phyloP scores from a whole-genome alignment of 2,888 invertebrate genomes.

The Agonopterix subpropinquella region DNA sequence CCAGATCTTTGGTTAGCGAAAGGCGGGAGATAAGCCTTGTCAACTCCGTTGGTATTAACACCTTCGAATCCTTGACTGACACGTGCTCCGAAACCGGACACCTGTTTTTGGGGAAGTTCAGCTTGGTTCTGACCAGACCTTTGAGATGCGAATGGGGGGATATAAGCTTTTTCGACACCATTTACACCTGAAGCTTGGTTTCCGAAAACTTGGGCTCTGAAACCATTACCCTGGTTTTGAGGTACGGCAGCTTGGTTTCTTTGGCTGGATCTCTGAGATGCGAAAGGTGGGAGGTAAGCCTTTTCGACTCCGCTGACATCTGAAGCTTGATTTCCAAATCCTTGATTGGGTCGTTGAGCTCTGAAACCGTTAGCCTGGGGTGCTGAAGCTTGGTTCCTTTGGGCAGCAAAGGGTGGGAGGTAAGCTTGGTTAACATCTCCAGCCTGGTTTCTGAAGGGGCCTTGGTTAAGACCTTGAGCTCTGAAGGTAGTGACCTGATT shows the following conservation, averaged over 20 bases:
- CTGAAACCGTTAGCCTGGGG: neutral
- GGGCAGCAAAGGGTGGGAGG: conserved; percentile 2
- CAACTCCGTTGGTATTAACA: conserved; percentile 9
- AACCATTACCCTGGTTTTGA: neutral
- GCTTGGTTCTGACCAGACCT: no score
- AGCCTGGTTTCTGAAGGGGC: conserved; percentile 1
- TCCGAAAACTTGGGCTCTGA: neutral
- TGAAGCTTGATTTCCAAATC: neutral
- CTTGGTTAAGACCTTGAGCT: conserved; percentile 1
- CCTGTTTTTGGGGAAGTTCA: no score
- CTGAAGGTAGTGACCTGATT: neutral
- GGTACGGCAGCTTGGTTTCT: neutral
- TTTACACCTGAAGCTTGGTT: neutral
- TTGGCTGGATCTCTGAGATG: neutral
- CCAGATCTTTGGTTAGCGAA: conserved; percentile 4
- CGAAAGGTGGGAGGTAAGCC: conserved; percentile 5
- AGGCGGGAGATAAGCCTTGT: conserved; percentile 46
- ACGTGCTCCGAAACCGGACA: no score
- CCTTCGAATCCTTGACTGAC: neutral
- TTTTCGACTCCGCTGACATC: neutral
- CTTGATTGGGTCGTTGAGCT: neutral
- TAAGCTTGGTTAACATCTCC: conserved; percentile 2
- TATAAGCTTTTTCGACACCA: no score
- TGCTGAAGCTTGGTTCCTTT: neutral
- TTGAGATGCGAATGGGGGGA: no score